Percentiles rank a stretch among this genome's conserved stretches.
Conservation (phyloP, 2,113 vertebrate species). For the Carassius auratus region DNA sequence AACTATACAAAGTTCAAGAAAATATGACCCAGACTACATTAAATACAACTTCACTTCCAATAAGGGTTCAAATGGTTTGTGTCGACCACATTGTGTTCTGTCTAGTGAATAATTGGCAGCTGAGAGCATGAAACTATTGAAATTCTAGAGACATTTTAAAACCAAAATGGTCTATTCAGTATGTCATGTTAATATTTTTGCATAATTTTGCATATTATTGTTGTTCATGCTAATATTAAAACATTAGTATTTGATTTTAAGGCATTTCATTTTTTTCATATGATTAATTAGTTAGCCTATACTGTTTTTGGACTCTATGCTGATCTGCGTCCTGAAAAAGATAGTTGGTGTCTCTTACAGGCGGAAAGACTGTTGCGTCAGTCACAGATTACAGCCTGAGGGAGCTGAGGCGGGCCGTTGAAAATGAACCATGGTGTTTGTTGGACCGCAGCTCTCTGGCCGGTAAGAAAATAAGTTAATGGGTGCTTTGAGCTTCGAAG, state of each 20-base stretch:
- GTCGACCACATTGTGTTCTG: not conserved
- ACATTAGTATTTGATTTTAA: not conserved
- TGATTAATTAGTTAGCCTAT: not conserved
- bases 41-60: not conserved
- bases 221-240: not conserved
- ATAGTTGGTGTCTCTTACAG: not conserved
- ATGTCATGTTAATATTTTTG: not conserved
- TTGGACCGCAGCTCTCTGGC: slow-evolving; percentile 32
- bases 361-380: slow-evolving; percentile 18
- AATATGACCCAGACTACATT: slow-evolving; percentile 8
- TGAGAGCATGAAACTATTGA: not conserved
- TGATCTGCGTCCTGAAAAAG: not conserved
- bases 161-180: not conserved
- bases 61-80: not conserved
- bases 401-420: slow-evolving; percentile 17
- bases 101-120: not conserved
- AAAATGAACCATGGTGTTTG: slow-evolving; percentile 46
- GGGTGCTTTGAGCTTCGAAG: slow-evolving; percentile 25
- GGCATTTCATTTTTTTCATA: not conserved
- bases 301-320: not conserved
- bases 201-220: not conserved
- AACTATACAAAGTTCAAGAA: not conserved
- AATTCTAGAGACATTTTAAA: not conserved
- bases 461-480: slow-evolving; percentile 55
- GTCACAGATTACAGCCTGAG: slow-evolving; percentile 37